Base-by-base conservation (phyloP, 2,797 vertebrate species). In the Hybognathus amarus region DNA sequence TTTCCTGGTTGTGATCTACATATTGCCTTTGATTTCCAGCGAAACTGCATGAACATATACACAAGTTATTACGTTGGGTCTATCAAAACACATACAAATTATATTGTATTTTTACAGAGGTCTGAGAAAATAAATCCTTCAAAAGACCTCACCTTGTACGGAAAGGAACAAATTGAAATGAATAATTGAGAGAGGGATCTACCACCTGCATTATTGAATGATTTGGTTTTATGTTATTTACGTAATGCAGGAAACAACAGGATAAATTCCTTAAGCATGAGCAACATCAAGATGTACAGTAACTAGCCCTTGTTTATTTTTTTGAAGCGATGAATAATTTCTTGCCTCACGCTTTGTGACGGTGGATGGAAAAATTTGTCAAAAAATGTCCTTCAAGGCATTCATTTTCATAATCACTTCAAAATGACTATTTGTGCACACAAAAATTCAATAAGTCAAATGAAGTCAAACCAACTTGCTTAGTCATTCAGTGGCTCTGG, bases 141-240 rank as follows among this genome's bases (percentile, higher is more conserved):
- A 45, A 69, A 56, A 61, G 38, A 47, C 54, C 40, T 63, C n/a
- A 66, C 70, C 70, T 64, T 75, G 70, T 75, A 64, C 15, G 13
- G 33, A 56, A n/a, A 76, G 71, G 61, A 67, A 82, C 85, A 88
- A n/a, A 82, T 45, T 83, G 30, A 85, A 83, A 91, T 91, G 68
- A 93, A 91, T 91, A 90, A 91, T 92, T 90, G 69, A 90, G 88
- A 88, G 50, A 64, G 88, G 89, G 79, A 42, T 90, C 74, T 79
- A 73, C 68, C 70, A 87, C 68, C 66, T 87, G 75, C 81, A 87
- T 85, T 88, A 88, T 85, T 77, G 82, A 89, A 73, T 83, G 83
- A 54, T 17, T 69, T 69, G 66, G 78, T 86, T 89, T 88, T 38
- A 40, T 61, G 78, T 45, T 81, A 70, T 89, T 92, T 90, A 90